A percentile compares a stretch with the other conserved stretches of the same genome.
Evolutionary conservation across 1,140 invertebrate genomes (phyloP).

Genomic region (Drosophila simulans): DNA sequence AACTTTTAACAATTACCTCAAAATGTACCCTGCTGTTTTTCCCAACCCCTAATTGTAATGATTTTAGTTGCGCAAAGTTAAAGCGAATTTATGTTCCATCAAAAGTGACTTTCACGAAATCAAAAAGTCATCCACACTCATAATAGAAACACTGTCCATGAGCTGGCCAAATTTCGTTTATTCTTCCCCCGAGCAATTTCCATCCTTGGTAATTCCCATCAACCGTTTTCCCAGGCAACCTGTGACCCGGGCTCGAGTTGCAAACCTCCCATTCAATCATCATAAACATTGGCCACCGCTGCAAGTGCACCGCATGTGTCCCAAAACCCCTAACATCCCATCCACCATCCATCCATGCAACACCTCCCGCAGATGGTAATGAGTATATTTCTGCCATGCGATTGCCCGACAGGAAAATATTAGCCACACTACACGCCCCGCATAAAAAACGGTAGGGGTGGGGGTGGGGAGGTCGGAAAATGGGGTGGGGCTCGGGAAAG

Average conservation of each 20-base stretch:
- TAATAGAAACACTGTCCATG: constrained; percentile 14
- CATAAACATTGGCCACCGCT: constrained; percentile 61
- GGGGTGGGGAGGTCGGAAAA: not conserved
- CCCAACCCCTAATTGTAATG: constrained; percentile 19
- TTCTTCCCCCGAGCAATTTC: constrained; percentile 4
- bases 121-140: constrained; percentile 23
- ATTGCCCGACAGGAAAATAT: constrained; percentile 75
- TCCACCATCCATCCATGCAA: constrained; percentile 11
- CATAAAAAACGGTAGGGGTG: constrained; percentile 63
- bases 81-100: not conserved
- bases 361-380: constrained; percentile 71
- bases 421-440: constrained; percentile 78
- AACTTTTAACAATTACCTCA: not conserved
- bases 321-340: constrained; percentile 28
- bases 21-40: constrained; percentile 11
- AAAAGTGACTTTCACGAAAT: constrained; percentile 17
- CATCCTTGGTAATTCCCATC: constrained; percentile 32
- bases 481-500: not conserved
- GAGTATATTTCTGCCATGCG: constrained; percentile 67
- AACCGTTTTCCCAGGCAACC: constrained; percentile 60
- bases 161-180: constrained; percentile 18
- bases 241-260: constrained; percentile 35
- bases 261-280: constrained; percentile 62
- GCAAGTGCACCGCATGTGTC: constrained; percentile 78
- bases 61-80: not conserved